Conservation (phyloP, 1,140 invertebrate genomes). For the Anthonomus grandis region DNA sequence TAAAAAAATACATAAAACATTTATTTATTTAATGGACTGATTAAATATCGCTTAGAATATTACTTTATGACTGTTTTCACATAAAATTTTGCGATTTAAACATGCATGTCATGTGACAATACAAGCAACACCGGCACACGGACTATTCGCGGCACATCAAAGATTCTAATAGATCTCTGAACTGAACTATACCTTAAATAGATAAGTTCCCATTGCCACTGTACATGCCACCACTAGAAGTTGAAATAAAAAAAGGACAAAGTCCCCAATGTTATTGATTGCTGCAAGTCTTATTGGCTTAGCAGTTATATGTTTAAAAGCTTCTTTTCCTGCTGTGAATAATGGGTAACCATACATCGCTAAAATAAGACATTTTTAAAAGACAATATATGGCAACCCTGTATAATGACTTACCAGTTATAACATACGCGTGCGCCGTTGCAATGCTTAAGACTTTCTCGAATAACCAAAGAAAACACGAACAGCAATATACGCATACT, state of each 20-base stretch:
- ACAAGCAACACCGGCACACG: no score
- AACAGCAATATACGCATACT: slow-evolving; percentile 51
- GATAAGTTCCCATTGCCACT: slow-evolving; percentile 59
- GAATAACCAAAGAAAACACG: slow-evolving; percentile 67
- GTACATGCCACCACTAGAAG: slow-evolving; percentile 44
- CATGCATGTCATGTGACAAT: no score
- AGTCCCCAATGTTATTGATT: slow-evolving; percentile 77
- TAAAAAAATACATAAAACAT: no score
- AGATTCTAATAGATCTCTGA: no score
- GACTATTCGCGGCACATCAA: no score
- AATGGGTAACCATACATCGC: slow-evolving; percentile 72
- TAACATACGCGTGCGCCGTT: slow-evolving; percentile 75
- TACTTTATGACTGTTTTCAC: no score
- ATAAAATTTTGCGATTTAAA: no score
- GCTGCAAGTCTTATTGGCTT: slow-evolving; percentile 63
- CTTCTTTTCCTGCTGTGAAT: slow-evolving; percentile 62
- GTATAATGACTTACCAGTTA: slow-evolving; percentile 58
- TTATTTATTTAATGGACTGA: no score
- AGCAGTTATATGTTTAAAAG: slow-evolving; percentile 50
- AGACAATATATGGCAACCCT: background rate
- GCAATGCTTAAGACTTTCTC: slow-evolving; percentile 71
- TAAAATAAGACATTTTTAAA: slow-evolving; percentile 39
- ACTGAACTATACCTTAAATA: slow-evolving; percentile 13
- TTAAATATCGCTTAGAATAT: no score
- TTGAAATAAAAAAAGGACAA: slow-evolving; percentile 54